These are phyloP conservation scores for Acronicta leporina DNA, from an alignment of 2,888 invertebrate species.

Conservation along the genomic window DNA sequence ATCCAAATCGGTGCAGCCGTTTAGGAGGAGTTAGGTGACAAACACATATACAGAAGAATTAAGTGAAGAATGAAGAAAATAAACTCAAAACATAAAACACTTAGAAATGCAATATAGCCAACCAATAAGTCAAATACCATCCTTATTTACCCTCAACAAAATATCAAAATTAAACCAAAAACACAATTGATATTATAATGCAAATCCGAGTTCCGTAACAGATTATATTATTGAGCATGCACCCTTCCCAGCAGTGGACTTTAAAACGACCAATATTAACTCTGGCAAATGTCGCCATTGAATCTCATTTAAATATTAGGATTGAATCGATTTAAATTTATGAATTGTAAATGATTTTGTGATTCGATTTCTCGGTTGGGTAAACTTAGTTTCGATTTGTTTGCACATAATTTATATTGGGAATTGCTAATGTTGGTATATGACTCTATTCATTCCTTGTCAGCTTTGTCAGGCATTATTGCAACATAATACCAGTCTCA, in stretches of 20 bases:
- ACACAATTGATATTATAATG: constrained; percentile 36
- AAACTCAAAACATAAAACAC: no score
- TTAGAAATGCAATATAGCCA: no score
- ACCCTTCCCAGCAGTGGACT: constrained; percentile 30
- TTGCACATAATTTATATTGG: constrained; percentile 16
- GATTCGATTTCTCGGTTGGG: constrained; percentile 39
- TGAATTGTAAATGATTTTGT: constrained; percentile 52
- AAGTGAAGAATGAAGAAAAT: no score
- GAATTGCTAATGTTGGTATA: constrained; percentile 1
- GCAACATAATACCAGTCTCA: not conserved
- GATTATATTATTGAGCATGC: constrained; percentile 30
- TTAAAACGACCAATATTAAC: constrained; percentile 48
- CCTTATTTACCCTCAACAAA: not conserved
- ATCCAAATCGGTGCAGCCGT: no score
- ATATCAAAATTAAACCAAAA: constrained; percentile 23
- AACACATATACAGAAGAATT: no score
- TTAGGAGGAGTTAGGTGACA: no score
- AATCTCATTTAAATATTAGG: constrained; percentile 54
- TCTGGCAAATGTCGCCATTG: constrained; percentile 44
- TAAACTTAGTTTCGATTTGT: constrained; percentile 32
- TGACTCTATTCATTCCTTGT: not conserved
- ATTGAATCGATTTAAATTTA: constrained; percentile 59
- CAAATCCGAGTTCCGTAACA: constrained; percentile 24
- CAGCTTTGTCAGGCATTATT: not conserved
- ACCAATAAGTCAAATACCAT: not conserved